Evolutionary conservation across 2,888 invertebrate genomes (phyloP).

Genomic region (Coleophora deauratella): DNA sequence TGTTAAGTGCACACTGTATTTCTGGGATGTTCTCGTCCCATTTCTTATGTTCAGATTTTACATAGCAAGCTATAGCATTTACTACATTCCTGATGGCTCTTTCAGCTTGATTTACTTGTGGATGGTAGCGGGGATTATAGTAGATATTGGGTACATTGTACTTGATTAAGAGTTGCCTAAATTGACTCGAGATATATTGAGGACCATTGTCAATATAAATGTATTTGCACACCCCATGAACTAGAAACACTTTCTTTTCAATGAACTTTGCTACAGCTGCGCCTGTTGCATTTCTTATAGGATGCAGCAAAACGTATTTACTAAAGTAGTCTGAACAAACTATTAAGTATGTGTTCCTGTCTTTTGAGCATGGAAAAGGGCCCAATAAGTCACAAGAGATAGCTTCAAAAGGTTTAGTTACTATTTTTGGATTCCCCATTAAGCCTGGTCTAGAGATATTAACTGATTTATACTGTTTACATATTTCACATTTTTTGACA

Average conservation of each 20-base stretch:
- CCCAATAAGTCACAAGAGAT: slow-evolving; percentile 10
- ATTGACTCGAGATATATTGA: slow-evolving; percentile 9
- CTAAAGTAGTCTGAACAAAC: slow-evolving; percentile 8
- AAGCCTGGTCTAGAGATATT: slow-evolving; percentile 2
- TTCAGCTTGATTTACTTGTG: slow-evolving; percentile 32
- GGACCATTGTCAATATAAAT: slow-evolving; percentile 17
- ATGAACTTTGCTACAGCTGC: slow-evolving; percentile 7
- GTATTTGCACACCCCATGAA: slow-evolving; percentile 10
- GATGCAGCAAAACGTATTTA: slow-evolving; percentile 4
- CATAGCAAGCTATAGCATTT: slow-evolving; percentile 23
- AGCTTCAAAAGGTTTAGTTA: slow-evolving; percentile 5
- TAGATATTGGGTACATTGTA: slow-evolving; percentile 5
- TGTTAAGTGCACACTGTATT: too few species aligned
- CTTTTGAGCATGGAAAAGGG: slow-evolving; percentile 7
- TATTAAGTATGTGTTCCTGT: slow-evolving; percentile 6
- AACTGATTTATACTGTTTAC: slow-evolving; percentile 5
- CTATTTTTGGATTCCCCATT: slow-evolving; percentile 6
- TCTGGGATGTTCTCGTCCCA: too few species aligned
- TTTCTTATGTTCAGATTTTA: too few species aligned
- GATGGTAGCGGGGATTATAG: slow-evolving; percentile 21
- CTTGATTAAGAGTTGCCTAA: slow-evolving; percentile 7
- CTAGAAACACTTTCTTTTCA: too few species aligned
- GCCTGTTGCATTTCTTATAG: slow-evolving; percentile 9
- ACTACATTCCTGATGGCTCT: slow-evolving; percentile 24
- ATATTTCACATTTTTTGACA: slow-evolving; percentile 7